phyloP scores from a whole-genome alignment of 2,888 invertebrate species.

The Mantis religiosa region DNA sequence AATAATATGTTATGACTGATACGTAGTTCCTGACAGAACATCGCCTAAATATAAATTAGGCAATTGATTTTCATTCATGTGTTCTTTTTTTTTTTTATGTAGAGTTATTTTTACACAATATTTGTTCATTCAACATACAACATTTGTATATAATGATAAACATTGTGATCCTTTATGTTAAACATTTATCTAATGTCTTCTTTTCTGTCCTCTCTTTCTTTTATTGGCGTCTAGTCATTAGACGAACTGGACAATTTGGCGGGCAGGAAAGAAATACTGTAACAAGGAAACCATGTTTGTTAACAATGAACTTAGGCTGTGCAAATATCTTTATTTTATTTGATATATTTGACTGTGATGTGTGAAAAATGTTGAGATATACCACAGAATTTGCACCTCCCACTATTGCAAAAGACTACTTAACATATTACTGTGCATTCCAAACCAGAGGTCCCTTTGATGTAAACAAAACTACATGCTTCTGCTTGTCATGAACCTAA shows the following conservation, averaged over 20 bases:
- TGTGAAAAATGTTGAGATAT: background rate
- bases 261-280: background rate
- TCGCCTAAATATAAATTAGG: background rate
- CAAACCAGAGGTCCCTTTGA: too few relatives aligned
- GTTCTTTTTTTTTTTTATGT: background rate
- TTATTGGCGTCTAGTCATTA: slow-evolving; percentile 8
- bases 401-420: background rate
- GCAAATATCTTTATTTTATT: slow-evolving; percentile 1
- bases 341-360: background rate
- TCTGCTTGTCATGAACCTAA: too few relatives aligned
- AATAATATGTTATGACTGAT: background rate
- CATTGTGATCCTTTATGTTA: background rate
- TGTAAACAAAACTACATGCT: too few relatives aligned
- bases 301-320: background rate
- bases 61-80: background rate
- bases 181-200: background rate
- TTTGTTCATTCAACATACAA: background rate
- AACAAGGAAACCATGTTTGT: background rate
- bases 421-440: too few relatives aligned
- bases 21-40: background rate
- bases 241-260: slow-evolving; percentile 1
- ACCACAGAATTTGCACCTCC: background rate
- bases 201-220: background rate
- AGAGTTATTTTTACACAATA: background rate
- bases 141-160: background rate